Evolutionary conservation across 2,888 invertebrate genomes (phyloP).

Genomic region (Sericinus montela): DNA sequence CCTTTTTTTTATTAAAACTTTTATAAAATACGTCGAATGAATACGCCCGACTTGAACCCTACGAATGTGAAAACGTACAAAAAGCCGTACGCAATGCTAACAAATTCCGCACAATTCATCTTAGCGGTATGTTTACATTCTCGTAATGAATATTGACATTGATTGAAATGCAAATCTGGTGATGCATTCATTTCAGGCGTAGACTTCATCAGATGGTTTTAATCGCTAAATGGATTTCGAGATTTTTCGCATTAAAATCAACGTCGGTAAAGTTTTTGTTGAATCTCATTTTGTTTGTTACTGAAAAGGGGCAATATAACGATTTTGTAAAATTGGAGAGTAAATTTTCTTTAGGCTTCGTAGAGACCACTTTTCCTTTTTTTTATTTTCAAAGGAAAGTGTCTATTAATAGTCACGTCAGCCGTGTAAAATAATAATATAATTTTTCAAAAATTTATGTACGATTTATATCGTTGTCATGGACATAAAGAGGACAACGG

Average conservation of each 20-base stretch:
- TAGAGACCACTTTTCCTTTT: no score
- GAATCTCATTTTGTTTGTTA: background rate
- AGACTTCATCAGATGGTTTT: constrained; percentile 30
- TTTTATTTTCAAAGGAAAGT: no score
- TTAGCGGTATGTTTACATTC: constrained; percentile 29
- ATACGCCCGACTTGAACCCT: background rate
- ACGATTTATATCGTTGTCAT: no score
- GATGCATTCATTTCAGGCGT: constrained; percentile 32
- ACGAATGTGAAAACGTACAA: constrained; percentile 10
- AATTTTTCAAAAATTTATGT: no score
- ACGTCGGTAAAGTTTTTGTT: background rate
- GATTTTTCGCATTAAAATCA: constrained; percentile 19
- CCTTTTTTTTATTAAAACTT: constrained; percentile 5
- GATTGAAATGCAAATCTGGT: constrained; percentile 50
- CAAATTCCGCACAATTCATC: constrained; percentile 17
- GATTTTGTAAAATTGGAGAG: no score
- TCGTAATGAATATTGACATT: constrained; percentile 54
- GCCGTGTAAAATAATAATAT: no score
- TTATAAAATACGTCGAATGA: background rate
- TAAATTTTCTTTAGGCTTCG: no score
- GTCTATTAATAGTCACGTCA: no score
- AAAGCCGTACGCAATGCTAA: constrained; percentile 1
- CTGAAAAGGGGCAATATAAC: background rate
- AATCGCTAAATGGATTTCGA: constrained; percentile 37
- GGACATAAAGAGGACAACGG: no score